Evolutionary conservation across 2,797 vertebrate species (phyloP).

Genomic region (Malurus leucopterus): DNA sequence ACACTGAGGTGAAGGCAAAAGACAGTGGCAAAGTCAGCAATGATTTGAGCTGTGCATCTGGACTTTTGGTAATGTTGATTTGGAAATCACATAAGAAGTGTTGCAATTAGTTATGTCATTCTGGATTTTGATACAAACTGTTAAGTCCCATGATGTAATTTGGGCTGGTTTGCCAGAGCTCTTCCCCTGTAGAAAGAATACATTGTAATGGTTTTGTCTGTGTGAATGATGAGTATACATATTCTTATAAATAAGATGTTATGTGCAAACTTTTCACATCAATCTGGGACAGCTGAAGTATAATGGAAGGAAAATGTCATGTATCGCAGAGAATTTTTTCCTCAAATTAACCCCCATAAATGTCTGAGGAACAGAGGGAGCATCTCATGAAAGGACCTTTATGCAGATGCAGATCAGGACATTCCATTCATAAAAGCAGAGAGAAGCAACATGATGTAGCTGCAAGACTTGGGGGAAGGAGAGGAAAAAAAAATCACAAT

Average conservation of each 20-base stretch:
- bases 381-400: conserved; percentile 52
- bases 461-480: not conserved
- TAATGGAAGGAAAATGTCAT: conserved; percentile 26
- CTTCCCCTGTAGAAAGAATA: conserved; percentile 25
- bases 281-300: conserved; percentile 9
- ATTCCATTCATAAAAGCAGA: conserved; percentile 46
- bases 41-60: not conserved
- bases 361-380: conserved; percentile 31
- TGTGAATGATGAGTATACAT: not conserved
- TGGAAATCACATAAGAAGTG: not conserved
- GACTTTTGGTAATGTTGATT: not conserved
- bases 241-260: conserved; percentile 3
- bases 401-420: conserved; percentile 39
- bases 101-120: conserved; percentile 26
- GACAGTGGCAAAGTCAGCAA: conserved; percentile 10
- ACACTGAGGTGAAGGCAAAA: conserved; percentile 20
- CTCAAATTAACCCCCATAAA: conserved; percentile 35
- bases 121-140: conserved; percentile 6
- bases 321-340: conserved; percentile 3
- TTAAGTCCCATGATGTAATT: conserved; percentile 14
- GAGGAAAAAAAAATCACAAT: not conserved
- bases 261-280: conserved; percentile 25
- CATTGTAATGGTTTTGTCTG: not conserved
- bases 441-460: not conserved
- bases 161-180: not conserved